A percentile compares a stretch with the other conserved stretches of the same genome.
phyloP scores from a whole-genome alignment of 2,888 invertebrate species.

The Rhingia rostrata region DNA sequence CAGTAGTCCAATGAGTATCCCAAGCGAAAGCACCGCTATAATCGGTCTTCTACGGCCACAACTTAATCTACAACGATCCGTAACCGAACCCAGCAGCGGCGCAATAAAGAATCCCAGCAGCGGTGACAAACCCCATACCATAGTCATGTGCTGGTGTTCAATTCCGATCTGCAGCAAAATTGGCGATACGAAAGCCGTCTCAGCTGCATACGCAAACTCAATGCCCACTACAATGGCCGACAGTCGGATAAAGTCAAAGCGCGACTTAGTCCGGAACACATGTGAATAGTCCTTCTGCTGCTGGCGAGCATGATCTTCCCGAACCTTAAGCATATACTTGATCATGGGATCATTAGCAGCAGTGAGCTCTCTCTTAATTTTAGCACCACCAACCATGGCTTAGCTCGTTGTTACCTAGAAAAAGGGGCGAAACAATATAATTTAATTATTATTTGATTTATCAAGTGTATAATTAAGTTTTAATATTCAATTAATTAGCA shows the following conservation, averaged over 20 bases:
- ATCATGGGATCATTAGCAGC: slow-evolving; percentile 81
- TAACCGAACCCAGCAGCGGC: slow-evolving; percentile 84
- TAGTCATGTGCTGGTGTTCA: slow-evolving; percentile 85
- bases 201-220: slow-evolving; percentile 87
- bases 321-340: slow-evolving; percentile 81
- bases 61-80: slow-evolving; percentile 84
- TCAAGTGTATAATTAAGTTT: not conserved
- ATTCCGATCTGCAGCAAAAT: slow-evolving; percentile 86
- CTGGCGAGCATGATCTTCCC: slow-evolving; percentile 81
- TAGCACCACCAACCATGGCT: slow-evolving; percentile 80
- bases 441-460: slow-evolving; percentile 3
- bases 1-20: slow-evolving; percentile 85
- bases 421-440: not conserved
- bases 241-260: slow-evolving; percentile 80
- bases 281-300: slow-evolving; percentile 82
- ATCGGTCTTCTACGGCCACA: slow-evolving; percentile 86
- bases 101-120: slow-evolving; percentile 82
- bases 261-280: slow-evolving; percentile 81
- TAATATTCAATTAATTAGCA: slow-evolving; percentile 3
- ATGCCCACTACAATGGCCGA: slow-evolving; percentile 84
- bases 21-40: slow-evolving; percentile 85
- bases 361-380: slow-evolving; percentile 76
- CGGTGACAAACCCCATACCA: slow-evolving; percentile 83
- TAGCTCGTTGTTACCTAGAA: slow-evolving; percentile 15
- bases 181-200: slow-evolving; percentile 87